Percentiles rank a stretch among this genome's conserved stretches.
Conservation (phyloP, 2,888 invertebrate genomes). For the Lordiphosa fenestrarum region DNA sequence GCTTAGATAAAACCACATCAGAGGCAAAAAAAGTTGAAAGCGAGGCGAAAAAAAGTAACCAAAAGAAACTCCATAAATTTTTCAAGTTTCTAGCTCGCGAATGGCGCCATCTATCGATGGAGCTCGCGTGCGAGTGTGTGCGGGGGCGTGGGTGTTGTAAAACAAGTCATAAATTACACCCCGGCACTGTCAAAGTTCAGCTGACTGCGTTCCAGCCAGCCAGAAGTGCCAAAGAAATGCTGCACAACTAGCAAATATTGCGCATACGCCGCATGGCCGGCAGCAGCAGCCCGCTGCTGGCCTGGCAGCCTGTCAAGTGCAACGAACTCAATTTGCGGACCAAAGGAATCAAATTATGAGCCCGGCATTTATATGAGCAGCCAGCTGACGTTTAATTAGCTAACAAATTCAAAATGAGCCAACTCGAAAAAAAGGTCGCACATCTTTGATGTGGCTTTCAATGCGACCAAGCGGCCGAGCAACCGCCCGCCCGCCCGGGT, state of each 20-base stretch:
- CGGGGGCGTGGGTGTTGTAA: conserved; percentile 61
- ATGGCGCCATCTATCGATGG: conserved; percentile 74
- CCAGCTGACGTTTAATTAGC: conserved; percentile 59
- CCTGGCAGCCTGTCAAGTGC: conserved; percentile 61
- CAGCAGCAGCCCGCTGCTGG: conserved; percentile 42
- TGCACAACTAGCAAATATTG: conserved; percentile 74
- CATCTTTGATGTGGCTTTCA: conserved; percentile 64
- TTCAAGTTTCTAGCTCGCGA: conserved; percentile 66
- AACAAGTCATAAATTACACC: conserved; percentile 71
- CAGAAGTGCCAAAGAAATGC: conserved; percentile 72
- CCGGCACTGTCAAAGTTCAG: conserved; percentile 71
- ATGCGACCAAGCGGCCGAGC: conserved; percentile 1
- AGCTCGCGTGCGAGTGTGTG: conserved; percentile 25
- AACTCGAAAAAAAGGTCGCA: conserved; percentile 24
- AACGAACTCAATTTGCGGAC: conserved; percentile 66
- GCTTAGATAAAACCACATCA: conserved; percentile 68
- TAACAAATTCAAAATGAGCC: conserved; percentile 20
- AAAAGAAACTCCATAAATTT: conserved; percentile 73
- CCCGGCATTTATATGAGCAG: conserved; percentile 55
- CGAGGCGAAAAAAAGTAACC: conserved; percentile 60
- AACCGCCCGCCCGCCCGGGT: background rate
- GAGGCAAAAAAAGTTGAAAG: conserved; percentile 23
- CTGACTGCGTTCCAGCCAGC: conserved; percentile 58
- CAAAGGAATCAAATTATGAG: conserved; percentile 47
- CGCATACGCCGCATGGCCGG: conserved; percentile 65